Base-by-base conservation (phyloP, 2,797 vertebrate species). In the Tragopan temminckii region DNA sequence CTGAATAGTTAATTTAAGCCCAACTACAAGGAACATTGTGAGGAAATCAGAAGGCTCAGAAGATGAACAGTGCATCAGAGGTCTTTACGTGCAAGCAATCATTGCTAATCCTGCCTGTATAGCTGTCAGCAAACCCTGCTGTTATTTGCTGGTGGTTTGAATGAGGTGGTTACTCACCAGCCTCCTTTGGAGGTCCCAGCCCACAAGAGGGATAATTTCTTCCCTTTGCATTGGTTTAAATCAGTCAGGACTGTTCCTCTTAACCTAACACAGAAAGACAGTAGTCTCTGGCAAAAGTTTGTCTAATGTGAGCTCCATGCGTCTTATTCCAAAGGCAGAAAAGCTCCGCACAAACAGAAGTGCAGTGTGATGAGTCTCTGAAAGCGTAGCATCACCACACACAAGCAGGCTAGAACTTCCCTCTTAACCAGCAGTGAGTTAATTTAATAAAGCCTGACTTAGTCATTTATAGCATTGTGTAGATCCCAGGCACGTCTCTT, bases 381-480 rank as follows among this genome's bases (percentile, higher is more conserved):
- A 33, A 86, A 48, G 7, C 0, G 0, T 43, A 53, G 29, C 59
- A 45, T 5, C 0, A 0, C 17, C 33, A 36, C 17, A 23, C 14
- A 50, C 9, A 71, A 58, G 53, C 52, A 36, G 35, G 55, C 45
- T 13, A 42, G 15, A 48, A 18, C 0, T 1, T 23, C n/a, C 5
- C 7, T 38, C 0, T 24, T 21, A 50, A 29, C 3, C 48, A 85
- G 15, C 31, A 55, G 0, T 9, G 36, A 82, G 29, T 36, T 29
- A 27, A 3, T 2, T 79, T 3, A 36, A 46, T 35, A 71, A 53
- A n/a, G 4, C 1, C 27, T 14, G 5, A 1, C 43, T 23, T 3
- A 31, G 19, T 17, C 16, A n/a, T 29, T 20, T 25, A 25, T 24
- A 77, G 52, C 58, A 52, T 21, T 33, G 9, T 1, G 13, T n/a